Evolutionary conservation across 2,797 vertebrate genomes (phyloP), one percentile per base, ranked within the genome.

Genomic region (Rhynchonycteris naso): DNA sequence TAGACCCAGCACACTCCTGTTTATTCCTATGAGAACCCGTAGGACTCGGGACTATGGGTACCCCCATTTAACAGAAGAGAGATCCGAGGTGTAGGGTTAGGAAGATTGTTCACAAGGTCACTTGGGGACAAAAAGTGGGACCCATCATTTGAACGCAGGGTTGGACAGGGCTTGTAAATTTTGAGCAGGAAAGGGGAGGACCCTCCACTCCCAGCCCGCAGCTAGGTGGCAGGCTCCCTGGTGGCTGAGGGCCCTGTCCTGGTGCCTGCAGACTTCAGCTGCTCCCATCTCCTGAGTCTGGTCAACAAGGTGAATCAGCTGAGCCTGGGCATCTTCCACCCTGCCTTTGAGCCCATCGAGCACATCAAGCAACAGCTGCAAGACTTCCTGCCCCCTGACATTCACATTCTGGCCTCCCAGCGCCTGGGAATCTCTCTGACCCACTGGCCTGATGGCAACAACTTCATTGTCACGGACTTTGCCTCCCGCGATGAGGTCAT

Each of bases 241-340:
- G 52, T 9, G 80, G 33, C 92, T 85, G 21, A 91, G 69, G 63
- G 2, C 28, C 7, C 56, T 15, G 24, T 24, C 58, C 11, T 9
- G 4, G 0, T 0, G 0, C n/a, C 52, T 7, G 9, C 90, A 97
- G 97, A 96, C 1, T 83, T 43, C 24, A 63, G 59, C 93, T 97
- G 97, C 75, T 66, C 26, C 11, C 0, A 0, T 0, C 2, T 96
- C 10, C 54, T 97, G 95, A 26, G 0, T 28, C 0, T 99, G 83
- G 98, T 99, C 1, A 99, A 98, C 96, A 99, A 99, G 87, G 98
- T 99, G 26, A 98, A 99, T 47, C 98, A 98, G 78, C 97, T 99
- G 92, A 99, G 99, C 96, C 98, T 99, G 76, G 99, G 99, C 15
- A 98, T 99, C 16, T 98, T 99, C 63, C 99, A 99, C 95, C 99